phyloP scores from a whole-genome alignment of 2,113 vertebrate species.

The Phaethon lepturus region DNA sequence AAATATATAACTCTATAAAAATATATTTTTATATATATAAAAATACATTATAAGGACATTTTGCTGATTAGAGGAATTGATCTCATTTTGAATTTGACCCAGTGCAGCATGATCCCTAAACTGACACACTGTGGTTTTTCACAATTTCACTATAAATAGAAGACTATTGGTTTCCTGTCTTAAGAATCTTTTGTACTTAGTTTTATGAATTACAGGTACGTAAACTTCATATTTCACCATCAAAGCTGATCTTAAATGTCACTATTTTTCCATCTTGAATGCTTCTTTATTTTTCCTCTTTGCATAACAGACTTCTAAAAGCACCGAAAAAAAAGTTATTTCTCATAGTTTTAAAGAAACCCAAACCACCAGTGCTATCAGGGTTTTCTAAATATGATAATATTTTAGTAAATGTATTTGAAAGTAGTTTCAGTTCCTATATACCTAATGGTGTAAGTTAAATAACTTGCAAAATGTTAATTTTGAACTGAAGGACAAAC shows the following conservation, averaged over 20 bases:
- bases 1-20: background rate
- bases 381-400: background rate
- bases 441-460: background rate
- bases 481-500: conserved; percentile 28
- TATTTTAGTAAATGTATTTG: background rate
- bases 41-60: background rate
- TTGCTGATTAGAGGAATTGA: background rate
- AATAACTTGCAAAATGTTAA: conserved; percentile 31
- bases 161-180: background rate
- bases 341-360: background rate
- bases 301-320: background rate
- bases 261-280: background rate
- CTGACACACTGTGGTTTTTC: background rate
- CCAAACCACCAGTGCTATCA: background rate
- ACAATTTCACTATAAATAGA: background rate
- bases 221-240: background rate
- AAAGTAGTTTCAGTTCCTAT: background rate
- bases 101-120: background rate
- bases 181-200: background rate
- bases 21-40: background rate
- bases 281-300: background rate
- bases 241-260: background rate
- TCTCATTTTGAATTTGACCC: background rate
- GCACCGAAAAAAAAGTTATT: background rate
- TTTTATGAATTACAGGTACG: background rate